These are phyloP conservation scores for Menura novaehollandiae DNA, from an alignment of 2,113 vertebrate genomes.

Conservation along the genomic window DNA sequence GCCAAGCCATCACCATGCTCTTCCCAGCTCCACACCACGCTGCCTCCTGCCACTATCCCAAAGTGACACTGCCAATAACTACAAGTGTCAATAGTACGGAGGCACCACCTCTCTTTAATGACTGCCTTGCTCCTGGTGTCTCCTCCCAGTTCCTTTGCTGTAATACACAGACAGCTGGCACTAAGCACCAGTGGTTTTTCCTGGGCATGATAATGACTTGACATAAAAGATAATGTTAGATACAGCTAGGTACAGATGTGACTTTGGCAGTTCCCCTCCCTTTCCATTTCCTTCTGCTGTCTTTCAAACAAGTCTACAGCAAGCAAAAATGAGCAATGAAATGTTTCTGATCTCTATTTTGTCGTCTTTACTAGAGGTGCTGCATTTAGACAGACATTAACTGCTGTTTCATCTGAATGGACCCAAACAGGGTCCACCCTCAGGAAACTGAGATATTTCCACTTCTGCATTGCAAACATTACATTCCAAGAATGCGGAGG, in stretches of 20 bases:
- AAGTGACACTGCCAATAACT: background rate
- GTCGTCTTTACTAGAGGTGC: background rate
- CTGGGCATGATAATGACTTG: background rate
- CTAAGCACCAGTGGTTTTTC: background rate
- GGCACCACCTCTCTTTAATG: background rate
- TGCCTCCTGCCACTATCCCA: background rate
- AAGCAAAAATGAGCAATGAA: background rate
- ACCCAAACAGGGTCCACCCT: background rate
- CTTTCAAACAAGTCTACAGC: background rate
- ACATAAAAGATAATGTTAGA: slow-evolving; percentile 27
- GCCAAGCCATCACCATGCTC: background rate
- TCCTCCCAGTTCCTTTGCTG: background rate
- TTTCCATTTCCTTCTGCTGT: background rate
- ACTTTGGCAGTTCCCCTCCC: background rate
- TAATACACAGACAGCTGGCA: background rate
- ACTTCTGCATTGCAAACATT: background rate
- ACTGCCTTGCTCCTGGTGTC: background rate
- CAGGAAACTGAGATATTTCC: background rate
- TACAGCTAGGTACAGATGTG: background rate
- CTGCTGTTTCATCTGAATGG: background rate
- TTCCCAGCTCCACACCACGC: background rate
- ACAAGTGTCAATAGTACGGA: background rate
- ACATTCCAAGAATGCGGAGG: no score
- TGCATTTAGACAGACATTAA: background rate
- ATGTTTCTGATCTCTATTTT: background rate